Percentiles rank a stretch among this genome's conserved stretches.
phyloP scores from a whole-genome alignment of 2,888 invertebrate species.

The Erebia ligea region DNA sequence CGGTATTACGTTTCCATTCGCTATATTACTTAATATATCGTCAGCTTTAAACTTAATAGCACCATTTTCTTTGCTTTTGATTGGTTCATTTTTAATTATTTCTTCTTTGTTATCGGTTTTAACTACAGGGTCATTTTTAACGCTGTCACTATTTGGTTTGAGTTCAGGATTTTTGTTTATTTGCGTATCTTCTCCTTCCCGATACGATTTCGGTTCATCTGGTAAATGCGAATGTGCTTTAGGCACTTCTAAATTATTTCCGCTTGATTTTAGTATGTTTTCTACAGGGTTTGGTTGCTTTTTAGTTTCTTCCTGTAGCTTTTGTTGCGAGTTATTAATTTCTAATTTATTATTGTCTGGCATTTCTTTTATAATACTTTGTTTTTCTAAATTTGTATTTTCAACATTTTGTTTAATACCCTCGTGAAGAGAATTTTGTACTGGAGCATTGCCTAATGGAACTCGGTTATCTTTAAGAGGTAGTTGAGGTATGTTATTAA shows the following conservation, averaged over 20 bases:
- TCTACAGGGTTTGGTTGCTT: constrained; percentile 20
- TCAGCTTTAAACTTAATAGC: constrained; percentile 35
- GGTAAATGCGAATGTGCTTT: constrained; percentile 59
- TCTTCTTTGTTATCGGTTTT: constrained; percentile 49
- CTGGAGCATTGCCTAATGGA: constrained; percentile 11
- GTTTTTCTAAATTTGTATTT: constrained; percentile 22
- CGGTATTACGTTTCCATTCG: constrained; percentile 39
- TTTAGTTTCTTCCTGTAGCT: constrained; percentile 11
- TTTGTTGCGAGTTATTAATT: constrained; percentile 16
- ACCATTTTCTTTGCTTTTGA: constrained; percentile 34
- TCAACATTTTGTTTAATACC: constrained; percentile 12
- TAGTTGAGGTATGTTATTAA: constrained; percentile 29
- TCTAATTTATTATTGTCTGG: constrained; percentile 18
- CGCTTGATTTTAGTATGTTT: constrained; percentile 27
- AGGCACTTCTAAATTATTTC: constrained; percentile 24
- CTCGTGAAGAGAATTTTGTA: constrained; percentile 21
- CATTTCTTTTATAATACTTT: constrained; percentile 19
- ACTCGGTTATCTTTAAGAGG: constrained; percentile 30
- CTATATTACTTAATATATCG: constrained; percentile 34
- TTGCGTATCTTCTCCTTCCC: constrained; percentile 63
- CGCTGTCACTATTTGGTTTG: constrained; percentile 39
- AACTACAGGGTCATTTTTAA: constrained; percentile 58
- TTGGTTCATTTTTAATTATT: constrained; percentile 28
- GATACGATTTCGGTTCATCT: constrained; percentile 72
- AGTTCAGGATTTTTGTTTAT: constrained; percentile 37